Evolutionary conservation across 2,113 vertebrate genomes (phyloP).

Genomic region (Thymallus thymallus): DNA sequence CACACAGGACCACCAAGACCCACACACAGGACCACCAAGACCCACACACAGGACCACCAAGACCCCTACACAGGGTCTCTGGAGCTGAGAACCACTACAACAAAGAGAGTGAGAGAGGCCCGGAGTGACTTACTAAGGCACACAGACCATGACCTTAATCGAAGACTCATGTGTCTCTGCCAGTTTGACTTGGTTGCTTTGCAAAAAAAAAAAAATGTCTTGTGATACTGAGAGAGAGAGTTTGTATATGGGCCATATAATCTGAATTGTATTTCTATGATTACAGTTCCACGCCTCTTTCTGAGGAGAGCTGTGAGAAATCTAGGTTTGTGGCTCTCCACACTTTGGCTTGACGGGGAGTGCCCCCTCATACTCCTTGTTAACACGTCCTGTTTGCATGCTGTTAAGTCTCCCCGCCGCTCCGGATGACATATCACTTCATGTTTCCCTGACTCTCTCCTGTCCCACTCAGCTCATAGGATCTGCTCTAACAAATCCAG

Average conservation of each 20-base stretch:
- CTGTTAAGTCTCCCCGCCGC: slow-evolving; percentile 35
- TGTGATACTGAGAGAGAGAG: background rate
- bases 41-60: slow-evolving; percentile 88
- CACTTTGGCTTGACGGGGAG: no score
- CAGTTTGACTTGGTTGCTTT: no score
- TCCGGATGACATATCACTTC: slow-evolving; percentile 37
- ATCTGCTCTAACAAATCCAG: slow-evolving; percentile 6
- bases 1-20: slow-evolving; percentile 91
- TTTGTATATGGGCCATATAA: slow-evolving; percentile 42
- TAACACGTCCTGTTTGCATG: slow-evolving; percentile 62
- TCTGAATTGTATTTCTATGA: slow-evolving; percentile 16
- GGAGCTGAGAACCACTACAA: slow-evolving; percentile 64
- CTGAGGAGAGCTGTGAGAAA: no score
- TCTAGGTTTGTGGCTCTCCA: no score
- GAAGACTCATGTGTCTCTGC: background rate
- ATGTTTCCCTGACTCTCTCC: slow-evolving; percentile 33
- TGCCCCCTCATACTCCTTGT: slow-evolving; percentile 39
- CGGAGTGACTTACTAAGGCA: no score
- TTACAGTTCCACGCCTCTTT: no score
- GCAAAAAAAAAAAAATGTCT: no score
- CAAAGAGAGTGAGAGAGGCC: slow-evolving; percentile 42
- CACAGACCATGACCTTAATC: background rate
- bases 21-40: slow-evolving; percentile 88
- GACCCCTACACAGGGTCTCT: slow-evolving; percentile 61
- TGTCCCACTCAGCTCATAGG: background rate